Percentiles rank a stretch among this genome's conserved stretches.
Evolutionary conservation across 1,140 invertebrate species (phyloP).

Genomic region (Bombus vancouverensis): DNA sequence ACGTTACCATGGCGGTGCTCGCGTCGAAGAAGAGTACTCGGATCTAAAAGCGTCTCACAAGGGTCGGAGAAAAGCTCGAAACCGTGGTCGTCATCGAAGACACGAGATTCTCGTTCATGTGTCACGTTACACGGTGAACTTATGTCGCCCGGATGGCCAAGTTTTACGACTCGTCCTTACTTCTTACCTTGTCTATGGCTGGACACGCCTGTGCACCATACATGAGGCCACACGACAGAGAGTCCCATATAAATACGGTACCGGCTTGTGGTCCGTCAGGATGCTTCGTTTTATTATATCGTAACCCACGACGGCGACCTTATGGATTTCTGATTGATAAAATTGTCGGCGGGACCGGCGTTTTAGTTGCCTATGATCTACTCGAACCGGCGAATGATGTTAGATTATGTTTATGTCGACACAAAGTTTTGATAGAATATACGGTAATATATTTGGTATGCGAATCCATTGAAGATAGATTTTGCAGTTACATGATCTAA

Average conservation of each 20-base stretch:
- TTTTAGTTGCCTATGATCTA: slow-evolving; percentile 45
- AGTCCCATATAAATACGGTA: slow-evolving; percentile 56
- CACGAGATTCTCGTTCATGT: slow-evolving; percentile 56
- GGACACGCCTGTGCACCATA: slow-evolving; percentile 25
- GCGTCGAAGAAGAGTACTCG: not conserved
- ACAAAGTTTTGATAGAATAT: not conserved
- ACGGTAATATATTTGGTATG: not conserved
- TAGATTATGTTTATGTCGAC: slow-evolving; percentile 6
- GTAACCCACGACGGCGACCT: slow-evolving; percentile 63
- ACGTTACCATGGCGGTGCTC: slow-evolving; percentile 22
- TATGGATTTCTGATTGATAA: slow-evolving; percentile 73
- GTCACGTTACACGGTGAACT: slow-evolving; percentile 70
- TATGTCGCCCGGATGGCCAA: slow-evolving; percentile 71
- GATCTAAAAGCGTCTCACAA: slow-evolving; percentile 50
- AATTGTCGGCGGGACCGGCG: slow-evolving; percentile 55
- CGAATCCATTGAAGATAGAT: not conserved
- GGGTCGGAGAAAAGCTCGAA: not conserved
- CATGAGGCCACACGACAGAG: slow-evolving; percentile 8
- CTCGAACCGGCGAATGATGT: slow-evolving; percentile 12
- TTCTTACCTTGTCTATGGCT: slow-evolving; percentile 16
- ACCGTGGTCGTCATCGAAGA: slow-evolving; percentile 28
- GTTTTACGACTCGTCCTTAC: slow-evolving; percentile 69
- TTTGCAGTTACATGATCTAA: not conserved
- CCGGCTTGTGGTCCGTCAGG: slow-evolving; percentile 5
- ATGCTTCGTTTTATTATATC: slow-evolving; percentile 75